phyloP scores from a whole-genome alignment of 2,113 vertebrate genomes.

The Psittacula cyanocephala region DNA sequence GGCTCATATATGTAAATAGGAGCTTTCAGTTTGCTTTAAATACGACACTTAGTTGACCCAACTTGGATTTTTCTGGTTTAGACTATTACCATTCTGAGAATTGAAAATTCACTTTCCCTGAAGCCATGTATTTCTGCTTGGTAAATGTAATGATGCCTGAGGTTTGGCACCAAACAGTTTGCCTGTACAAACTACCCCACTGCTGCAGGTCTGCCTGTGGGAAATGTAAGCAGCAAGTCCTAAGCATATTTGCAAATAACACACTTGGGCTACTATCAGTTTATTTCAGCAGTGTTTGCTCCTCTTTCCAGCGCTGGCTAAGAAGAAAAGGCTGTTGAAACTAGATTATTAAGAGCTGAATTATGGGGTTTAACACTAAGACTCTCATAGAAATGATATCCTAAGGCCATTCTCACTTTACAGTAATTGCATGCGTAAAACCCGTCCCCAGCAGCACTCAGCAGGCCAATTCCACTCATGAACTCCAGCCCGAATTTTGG shows the following conservation, averaged over 20 bases:
- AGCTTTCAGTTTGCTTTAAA: background rate
- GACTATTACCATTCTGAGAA: background rate
- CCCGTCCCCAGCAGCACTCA: background rate
- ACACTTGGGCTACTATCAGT: background rate
- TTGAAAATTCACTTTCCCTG: background rate
- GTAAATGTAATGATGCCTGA: background rate
- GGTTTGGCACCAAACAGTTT: background rate
- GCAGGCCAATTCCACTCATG: background rate
- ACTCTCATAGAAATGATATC: background rate
- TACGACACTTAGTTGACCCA: background rate
- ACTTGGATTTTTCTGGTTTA: background rate
- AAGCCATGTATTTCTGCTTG: background rate
- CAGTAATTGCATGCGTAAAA: background rate
- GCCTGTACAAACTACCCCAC: background rate
- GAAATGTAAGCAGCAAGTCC: background rate
- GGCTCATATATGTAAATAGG: background rate
- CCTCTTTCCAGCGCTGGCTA: background rate
- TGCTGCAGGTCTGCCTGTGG: background rate
- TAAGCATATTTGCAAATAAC: background rate
- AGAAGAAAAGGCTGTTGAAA: background rate
- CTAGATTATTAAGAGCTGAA: background rate
- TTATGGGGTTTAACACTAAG: background rate
- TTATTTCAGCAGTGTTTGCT: background rate
- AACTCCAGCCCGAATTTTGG: background rate
- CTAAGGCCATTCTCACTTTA: background rate